These are phyloP conservation scores for Philhelius pedissequus DNA, from an alignment of 2,888 invertebrate genomes.

Conservation along the genomic window DNA sequence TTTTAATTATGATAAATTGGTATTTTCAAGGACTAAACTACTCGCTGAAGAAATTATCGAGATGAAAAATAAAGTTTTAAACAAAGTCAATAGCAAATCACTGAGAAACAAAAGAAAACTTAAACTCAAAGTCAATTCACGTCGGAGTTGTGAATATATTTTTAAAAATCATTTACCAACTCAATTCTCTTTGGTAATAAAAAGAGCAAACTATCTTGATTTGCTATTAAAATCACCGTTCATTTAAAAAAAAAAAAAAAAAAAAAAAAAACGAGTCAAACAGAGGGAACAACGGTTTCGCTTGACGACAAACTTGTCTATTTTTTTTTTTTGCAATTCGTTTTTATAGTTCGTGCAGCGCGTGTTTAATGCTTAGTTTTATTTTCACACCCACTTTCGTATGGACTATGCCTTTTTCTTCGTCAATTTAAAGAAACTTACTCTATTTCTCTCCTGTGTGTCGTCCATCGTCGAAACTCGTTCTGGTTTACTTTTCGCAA, in stretches of 20 bases:
- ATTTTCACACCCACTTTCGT: constrained; percentile 2
- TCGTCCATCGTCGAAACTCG: neutral
- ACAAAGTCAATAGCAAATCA: neutral
- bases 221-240: neutral
- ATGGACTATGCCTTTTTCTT: neutral
- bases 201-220: neutral
- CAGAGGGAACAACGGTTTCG: neutral
- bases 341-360: neutral
- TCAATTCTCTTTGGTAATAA: neutral
- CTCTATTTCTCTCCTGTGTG: neutral
- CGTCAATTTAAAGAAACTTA: neutral
- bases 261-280: neutral
- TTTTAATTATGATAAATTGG: neutral
- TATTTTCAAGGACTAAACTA: neutral
- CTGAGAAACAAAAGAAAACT: neutral
- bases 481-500: neutral
- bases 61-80: neutral
- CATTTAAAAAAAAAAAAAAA: neutral
- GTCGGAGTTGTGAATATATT: neutral
- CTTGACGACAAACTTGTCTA: neutral
- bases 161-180: neutral
- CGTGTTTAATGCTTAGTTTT: neutral
- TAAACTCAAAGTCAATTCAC: neutral
- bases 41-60: neutral
- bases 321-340: neutral